Evolutionary conservation across 30 jellyfish, hydroid and myxozoan genomes (phyloP), one percentile per base, ranked within the genome.

Genomic region (Calvadosia cruxmelitensis): DNA sequence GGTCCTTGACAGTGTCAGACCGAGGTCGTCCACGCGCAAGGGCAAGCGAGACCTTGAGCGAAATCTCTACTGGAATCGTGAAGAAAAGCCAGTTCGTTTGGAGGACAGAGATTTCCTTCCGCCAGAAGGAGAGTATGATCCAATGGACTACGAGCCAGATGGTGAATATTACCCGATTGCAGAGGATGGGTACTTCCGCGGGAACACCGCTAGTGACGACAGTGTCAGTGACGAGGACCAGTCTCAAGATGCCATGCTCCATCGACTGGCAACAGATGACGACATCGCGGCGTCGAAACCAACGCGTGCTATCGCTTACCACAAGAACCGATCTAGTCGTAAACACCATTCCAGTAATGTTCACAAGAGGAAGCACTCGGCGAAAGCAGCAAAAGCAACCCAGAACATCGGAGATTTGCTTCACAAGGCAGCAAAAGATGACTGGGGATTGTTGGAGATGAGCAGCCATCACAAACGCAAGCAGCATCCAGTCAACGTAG

Each of bases 1-100:
- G 82, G 82, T 71, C 32, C 61, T 71, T 10, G 82, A 71, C 30
- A 71, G 82, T 53, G 77, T 71, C 2, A 34, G 76, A 27, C 82
- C 74, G 29, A 25, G 72, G 12, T 3, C 72, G 3, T 28, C 51
- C 3, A 29, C 57, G 20, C 57, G 20, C 20, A 42, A 42, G 20
- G 57, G 57, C 57, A 42, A 42, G 20, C 10, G 57, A 42, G 57
- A 42, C 10, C 20, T 42, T 10, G 57, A 42, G 20, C 57, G 15
- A 42, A 42, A 10, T 42, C 10, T 5, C 15, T 5, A 42, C 15
- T 5, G 10, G 10, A 42, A 10, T 5, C 10, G 20, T 10, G 20
- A 20, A 42, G 20, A 20, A 42, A 5, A 10, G 10, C 57, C 57
- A 5, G 57, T 42, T 42, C 15, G 20, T 5, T 42, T 42, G 20